phyloP scores from a whole-genome alignment of 2,888 invertebrate species.

The Synergus gifuensis region DNA sequence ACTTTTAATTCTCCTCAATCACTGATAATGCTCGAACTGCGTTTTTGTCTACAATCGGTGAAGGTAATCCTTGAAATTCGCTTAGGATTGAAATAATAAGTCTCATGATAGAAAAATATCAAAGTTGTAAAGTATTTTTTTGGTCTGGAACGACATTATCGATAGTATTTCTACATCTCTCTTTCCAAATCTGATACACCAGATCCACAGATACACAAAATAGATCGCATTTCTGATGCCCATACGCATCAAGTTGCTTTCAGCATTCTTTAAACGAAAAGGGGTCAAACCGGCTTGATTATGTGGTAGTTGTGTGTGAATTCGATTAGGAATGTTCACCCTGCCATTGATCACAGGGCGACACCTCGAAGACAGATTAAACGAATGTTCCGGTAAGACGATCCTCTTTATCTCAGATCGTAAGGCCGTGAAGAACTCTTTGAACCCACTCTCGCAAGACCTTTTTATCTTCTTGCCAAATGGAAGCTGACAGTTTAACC shows the following conservation, averaged over 20 bases:
- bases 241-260: neutral
- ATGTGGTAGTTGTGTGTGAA: constrained; percentile 50
- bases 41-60: neutral
- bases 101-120: neutral
- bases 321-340: constrained; percentile 58
- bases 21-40: neutral
- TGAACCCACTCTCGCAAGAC: constrained; percentile 51
- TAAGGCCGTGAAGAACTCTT: constrained; percentile 58
- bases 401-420: constrained; percentile 69
- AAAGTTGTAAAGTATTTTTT: neutral
- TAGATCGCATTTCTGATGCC: neutral
- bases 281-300: neutral
- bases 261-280: neutral
- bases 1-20: constrained; percentile 1
- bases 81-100: neutral
- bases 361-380: constrained; percentile 69
- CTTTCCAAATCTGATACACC: neutral
- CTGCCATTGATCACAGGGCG: constrained; percentile 67
- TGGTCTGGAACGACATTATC: neutral
- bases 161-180: too few relatives aligned
- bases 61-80: neutral
- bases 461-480: constrained; percentile 40
- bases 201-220: neutral
- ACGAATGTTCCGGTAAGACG: constrained; percentile 69
- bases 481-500: constrained; percentile 36